These are phyloP conservation scores for Coboldia fuscipes DNA, from an alignment of 1,140 invertebrate genomes.

Conservation along the genomic window DNA sequence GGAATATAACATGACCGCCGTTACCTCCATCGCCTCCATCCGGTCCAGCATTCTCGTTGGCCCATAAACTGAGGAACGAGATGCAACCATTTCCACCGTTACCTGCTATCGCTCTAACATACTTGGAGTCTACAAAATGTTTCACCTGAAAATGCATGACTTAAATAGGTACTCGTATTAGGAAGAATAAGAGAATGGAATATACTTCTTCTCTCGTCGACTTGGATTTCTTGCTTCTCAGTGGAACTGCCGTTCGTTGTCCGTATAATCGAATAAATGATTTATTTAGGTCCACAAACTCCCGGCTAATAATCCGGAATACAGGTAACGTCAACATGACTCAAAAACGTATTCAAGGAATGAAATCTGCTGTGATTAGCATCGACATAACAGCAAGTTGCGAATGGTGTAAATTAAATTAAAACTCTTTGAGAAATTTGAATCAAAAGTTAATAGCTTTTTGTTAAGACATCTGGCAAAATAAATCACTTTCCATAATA, in stretches of 20 bases:
- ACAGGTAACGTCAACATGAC: no score
- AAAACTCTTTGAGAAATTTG: no score
- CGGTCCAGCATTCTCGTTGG: slow-evolving; percentile 78
- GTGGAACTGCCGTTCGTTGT: slow-evolving; percentile 3
- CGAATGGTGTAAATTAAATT: no score
- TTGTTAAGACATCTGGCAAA: no score
- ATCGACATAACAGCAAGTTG: no score
- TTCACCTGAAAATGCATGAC: slow-evolving; percentile 22
- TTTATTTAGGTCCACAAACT: no score
- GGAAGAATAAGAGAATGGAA: background rate
- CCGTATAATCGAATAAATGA: background rate
- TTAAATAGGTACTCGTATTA: background rate
- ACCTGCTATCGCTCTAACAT: slow-evolving; percentile 46
- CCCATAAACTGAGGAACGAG: slow-evolving; percentile 56
- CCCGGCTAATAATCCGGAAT: no score
- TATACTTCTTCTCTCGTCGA: slow-evolving; percentile 12
- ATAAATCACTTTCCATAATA: no score
- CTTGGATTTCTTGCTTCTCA: slow-evolving; percentile 14
- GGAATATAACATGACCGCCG: slow-evolving; percentile 89
- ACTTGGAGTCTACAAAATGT: slow-evolving; percentile 44
- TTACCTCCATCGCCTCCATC: slow-evolving; percentile 93
- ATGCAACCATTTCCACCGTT: slow-evolving; percentile 83
- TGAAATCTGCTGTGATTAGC: no score
- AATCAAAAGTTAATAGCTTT: no score
- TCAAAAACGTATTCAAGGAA: no score